These are phyloP conservation scores for Sceloporus tristichus DNA, from an alignment of 2,113 vertebrate species.

Conservation along the genomic window DNA sequence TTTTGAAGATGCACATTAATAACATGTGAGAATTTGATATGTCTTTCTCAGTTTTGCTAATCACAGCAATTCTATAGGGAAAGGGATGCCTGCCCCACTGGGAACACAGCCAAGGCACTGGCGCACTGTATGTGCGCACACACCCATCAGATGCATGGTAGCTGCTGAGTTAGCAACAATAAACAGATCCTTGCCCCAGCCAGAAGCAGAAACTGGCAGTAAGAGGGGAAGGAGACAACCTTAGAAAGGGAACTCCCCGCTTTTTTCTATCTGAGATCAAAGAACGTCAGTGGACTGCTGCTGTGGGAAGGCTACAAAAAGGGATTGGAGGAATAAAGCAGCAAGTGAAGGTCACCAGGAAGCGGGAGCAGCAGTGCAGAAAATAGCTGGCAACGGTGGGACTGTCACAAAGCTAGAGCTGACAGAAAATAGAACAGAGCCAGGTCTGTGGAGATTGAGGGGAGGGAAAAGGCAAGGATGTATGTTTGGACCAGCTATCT, in stretches of 20 bases:
- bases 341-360: constrained; percentile 20
- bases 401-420: constrained; percentile 7
- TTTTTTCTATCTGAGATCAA: not conserved
- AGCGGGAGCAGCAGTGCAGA: constrained; percentile 24
- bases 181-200: not conserved
- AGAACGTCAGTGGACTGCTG: not conserved
- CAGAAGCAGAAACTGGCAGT: not conserved
- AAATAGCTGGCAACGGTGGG: constrained; percentile 15
- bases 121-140: not conserved
- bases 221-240: not conserved
- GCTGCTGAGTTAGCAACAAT: constrained; percentile 19
- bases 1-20: not conserved
- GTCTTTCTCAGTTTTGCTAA: not conserved
- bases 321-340: not conserved
- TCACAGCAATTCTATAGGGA: not conserved
- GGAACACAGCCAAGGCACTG: constrained; percentile 15
- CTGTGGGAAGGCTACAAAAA: not conserved
- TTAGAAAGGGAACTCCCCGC: not conserved
- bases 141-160: not conserved
- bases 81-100: constrained; percentile 23
- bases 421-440: constrained; percentile 10
- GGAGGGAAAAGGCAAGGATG: not conserved
- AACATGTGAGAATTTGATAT: not conserved
- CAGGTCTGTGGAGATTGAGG: not conserved
- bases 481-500: not conserved